Conservation (phyloP, 2,888 invertebrate species). For the Plemyria rubiginata region DNA sequence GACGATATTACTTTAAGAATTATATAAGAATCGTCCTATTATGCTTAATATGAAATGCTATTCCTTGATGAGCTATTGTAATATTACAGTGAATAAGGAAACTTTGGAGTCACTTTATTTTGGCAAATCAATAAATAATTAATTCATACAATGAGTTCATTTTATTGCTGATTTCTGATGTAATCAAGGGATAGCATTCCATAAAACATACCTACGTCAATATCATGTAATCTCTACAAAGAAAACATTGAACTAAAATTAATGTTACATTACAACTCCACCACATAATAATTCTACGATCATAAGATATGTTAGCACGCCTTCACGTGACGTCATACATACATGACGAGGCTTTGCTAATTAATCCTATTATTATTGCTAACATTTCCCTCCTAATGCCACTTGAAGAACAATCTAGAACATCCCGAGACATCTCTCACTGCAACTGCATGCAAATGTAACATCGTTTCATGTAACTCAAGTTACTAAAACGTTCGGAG, state of each 20-base stretch:
- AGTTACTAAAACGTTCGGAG: slow-evolving; percentile 51
- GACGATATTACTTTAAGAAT: slow-evolving; percentile 85
- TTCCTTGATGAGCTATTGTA: slow-evolving; percentile 35
- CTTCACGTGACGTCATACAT: slow-evolving; percentile 42
- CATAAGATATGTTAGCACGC: slow-evolving; percentile 80
- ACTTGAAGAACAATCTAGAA: slow-evolving; percentile 51
- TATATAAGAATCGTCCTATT: slow-evolving; percentile 83
- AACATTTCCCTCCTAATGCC: slow-evolving; percentile 64
- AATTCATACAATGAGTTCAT: slow-evolving; percentile 2
- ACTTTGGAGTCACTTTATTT: slow-evolving; percentile 6
- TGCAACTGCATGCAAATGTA: slow-evolving; percentile 29
- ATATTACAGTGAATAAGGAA: slow-evolving; percentile 33
- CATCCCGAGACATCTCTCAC: slow-evolving; percentile 38
- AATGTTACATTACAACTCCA: slow-evolving; percentile 68
- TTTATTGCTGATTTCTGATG: slow-evolving; percentile 11
- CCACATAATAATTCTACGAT: slow-evolving; percentile 64
- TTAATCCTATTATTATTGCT: slow-evolving; percentile 74
- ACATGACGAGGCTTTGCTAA: slow-evolving; percentile 61
- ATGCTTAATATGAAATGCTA: slow-evolving; percentile 70
- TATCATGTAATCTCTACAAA: slow-evolving; percentile 80
- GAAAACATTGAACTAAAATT: slow-evolving; percentile 81
- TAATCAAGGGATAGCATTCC: slow-evolving; percentile 67
- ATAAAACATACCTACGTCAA: slow-evolving; percentile 67
- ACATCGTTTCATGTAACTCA: slow-evolving; percentile 38
- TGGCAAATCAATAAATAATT: slow-evolving; percentile 4